These are phyloP conservation scores for Nannospalax galili DNA, from an alignment of 2,113 vertebrate species.

Conservation along the genomic window DNA sequence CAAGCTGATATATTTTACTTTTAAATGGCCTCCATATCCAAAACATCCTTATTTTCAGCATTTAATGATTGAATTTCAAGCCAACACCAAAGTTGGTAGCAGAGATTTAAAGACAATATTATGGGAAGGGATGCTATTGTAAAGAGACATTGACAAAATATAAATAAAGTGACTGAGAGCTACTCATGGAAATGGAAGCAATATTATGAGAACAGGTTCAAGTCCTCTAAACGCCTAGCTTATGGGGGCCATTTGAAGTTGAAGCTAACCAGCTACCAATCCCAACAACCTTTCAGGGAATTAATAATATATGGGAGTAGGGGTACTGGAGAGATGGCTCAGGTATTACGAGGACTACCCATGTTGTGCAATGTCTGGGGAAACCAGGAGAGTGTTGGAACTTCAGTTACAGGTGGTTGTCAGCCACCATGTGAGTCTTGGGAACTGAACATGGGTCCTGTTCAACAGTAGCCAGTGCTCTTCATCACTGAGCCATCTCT, in stretches of 20 bases:
- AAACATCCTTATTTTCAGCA: conserved; percentile 47
- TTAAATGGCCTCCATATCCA: background rate
- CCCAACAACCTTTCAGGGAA: background rate
- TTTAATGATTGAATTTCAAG: conserved; percentile 35
- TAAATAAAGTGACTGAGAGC: background rate
- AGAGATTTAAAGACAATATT: background rate
- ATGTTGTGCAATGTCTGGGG: too few species aligned
- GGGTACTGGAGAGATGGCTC: too few species aligned
- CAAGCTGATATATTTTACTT: background rate
- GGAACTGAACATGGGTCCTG: too few species aligned
- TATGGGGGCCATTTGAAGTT: background rate
- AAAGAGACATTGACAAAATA: conserved; percentile 32
- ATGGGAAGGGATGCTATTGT: background rate
- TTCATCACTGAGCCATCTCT: too few species aligned
- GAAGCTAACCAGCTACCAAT: background rate
- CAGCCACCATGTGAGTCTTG: too few species aligned
- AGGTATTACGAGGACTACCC: too few species aligned
- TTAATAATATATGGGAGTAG: background rate
- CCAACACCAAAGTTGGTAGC: conserved; percentile 27
- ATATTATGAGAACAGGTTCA: background rate
- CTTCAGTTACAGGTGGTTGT: too few species aligned
- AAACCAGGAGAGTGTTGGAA: too few species aligned
- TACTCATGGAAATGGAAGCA: background rate
- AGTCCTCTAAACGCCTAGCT: background rate
- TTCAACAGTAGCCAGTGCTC: too few species aligned